Evolutionary conservation across 1,140 invertebrate species (phyloP).

Genomic region (Cotesia chilonis): DNA sequence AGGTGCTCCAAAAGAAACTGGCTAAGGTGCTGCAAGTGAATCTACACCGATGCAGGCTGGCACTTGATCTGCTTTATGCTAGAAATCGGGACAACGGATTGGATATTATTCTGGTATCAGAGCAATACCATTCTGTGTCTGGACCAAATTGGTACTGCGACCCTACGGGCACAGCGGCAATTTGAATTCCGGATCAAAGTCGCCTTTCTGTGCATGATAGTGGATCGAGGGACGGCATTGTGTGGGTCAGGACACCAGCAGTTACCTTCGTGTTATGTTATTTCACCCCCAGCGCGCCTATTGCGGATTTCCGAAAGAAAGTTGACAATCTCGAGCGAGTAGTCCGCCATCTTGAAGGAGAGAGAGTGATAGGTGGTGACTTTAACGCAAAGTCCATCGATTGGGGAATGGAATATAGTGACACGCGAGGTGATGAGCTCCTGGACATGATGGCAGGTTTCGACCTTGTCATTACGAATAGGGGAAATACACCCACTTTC

Average conservation of each 20-base stretch:
- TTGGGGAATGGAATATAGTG: too few species aligned
- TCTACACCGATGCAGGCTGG: background rate
- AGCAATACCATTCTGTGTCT: slow-evolving; percentile 2
- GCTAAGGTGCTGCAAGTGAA: slow-evolving; percentile 4
- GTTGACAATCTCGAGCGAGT: slow-evolving; percentile 26
- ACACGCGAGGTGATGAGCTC: too few species aligned
- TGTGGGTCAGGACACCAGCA: slow-evolving; percentile 29
- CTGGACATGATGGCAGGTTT: too few species aligned
- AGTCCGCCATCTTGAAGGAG: background rate
- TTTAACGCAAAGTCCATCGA: background rate
- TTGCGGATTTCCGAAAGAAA: slow-evolving; percentile 30
- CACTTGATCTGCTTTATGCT: background rate
- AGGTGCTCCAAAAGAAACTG: background rate
- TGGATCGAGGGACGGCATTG: slow-evolving; percentile 31
- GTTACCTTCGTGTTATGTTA: slow-evolving; percentile 35
- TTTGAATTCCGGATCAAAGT: background rate
- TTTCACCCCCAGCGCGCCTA: slow-evolving; percentile 37
- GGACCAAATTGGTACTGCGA: background rate
- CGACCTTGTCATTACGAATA: background rate
- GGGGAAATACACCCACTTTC: slow-evolving; percentile 33
- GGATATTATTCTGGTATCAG: background rate
- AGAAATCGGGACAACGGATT: background rate
- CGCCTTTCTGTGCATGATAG: background rate
- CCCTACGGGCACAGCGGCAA: background rate
- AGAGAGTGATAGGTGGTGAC: slow-evolving; percentile 13